A percentile compares a stretch with the other conserved stretches of the same genome.
Evolutionary conservation across 2,113 vertebrate genomes (phyloP).

Genomic region (Balaenoptera acutorostrata): DNA sequence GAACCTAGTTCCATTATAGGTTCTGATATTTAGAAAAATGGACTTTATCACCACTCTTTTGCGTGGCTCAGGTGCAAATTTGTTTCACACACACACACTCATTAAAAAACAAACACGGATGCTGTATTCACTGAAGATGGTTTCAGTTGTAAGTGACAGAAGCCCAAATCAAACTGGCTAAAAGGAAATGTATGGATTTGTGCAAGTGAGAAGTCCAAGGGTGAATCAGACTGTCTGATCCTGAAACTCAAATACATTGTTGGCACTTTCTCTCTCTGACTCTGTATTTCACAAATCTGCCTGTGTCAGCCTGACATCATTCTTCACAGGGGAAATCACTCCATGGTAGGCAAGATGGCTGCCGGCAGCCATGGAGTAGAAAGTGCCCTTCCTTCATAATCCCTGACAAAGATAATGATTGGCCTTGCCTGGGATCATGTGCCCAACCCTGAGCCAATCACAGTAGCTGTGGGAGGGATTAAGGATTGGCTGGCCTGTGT

Average conservation of each 20-base stretch:
- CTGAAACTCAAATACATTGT: neutral
- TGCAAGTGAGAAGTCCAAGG: neutral
- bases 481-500: neutral
- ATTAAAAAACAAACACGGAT: neutral
- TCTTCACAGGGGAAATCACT: neutral
- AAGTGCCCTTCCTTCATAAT: neutral
- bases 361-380: neutral
- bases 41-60: neutral
- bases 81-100: neutral
- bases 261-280: neutral
- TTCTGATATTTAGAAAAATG: slow-evolving; percentile 38
- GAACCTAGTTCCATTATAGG: neutral
- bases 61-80: neutral
- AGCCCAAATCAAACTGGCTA: neutral
- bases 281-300: neutral
- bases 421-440: neutral
- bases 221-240: neutral
- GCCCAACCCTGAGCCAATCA: neutral
- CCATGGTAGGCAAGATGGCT: no score
- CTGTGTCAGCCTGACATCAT: neutral
- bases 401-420: neutral
- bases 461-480: neutral
- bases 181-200: neutral
- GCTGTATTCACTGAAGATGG: neutral
- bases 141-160: neutral